Base-by-base conservation (phyloP, 2,113 vertebrate species). In the Scomber scombrus region DNA sequence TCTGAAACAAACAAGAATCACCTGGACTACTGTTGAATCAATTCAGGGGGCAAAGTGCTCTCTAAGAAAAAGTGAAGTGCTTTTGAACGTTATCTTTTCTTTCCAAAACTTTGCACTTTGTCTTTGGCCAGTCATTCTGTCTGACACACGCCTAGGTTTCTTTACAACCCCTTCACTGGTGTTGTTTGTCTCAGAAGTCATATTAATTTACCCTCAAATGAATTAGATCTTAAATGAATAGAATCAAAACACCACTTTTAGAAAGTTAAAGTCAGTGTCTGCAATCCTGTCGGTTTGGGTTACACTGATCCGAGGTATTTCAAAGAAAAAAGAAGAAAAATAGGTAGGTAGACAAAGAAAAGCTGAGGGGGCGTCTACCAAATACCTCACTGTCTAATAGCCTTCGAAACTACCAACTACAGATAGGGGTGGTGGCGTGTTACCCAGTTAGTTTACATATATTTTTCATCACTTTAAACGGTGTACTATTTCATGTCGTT, bases 331-430 rank as follows among this genome's bases (percentile, higher is more conserved):
- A 75, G 21, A 61, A 71, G 16, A 15, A 78, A 85, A 88, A 51
- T 75, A 91, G 85, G 77, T 77, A 89, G 54, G 76, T 34, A 84
- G 87, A 90, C 88, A 93, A 91, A 92, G 89, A 82, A 87, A 90
- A 69, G 61, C 65, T 3, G 18, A 71, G 80, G 85, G 85, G 90
- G 89, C 75, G 90, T 88, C 55, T n/a, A 75, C 63, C 54, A 81
- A 88, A 89, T 86, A 87, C 87, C 81, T 88, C 82, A 61, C 34
- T 43, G 74, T 81, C 51, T 71, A 60, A 81, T 62, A 61, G 71
- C 55, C 52, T 76, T 73, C 62, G 80, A 76, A 84, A 57, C 56
- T 84, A 89, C 87, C 86, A 89, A 54, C 57, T 77, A 10, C 23
- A 58, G 1, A 76, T 11, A 31, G 56, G 71, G 71, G 62, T 12